Evolutionary conservation across 2,888 invertebrate genomes (phyloP), one percentile per base, ranked within the genome.

Genomic region (Orthosia cruda): DNA sequence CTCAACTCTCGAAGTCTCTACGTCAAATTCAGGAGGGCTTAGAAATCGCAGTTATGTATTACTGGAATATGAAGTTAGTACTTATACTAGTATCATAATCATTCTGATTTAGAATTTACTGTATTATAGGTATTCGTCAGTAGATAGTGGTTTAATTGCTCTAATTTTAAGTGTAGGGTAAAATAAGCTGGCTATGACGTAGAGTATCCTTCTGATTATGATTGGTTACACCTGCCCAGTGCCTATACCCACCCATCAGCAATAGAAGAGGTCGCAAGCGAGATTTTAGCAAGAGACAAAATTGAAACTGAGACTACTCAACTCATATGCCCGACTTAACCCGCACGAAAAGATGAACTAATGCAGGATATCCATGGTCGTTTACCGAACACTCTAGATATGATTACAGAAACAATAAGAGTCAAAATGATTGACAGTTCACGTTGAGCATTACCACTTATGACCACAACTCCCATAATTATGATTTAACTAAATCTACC

Each of bases 1-100:
- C 55, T 66, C 50, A 74, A 66, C 75, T 54, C 81, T 84, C 20
- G 1, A 74, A 66, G 69, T 54, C 81, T 84, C 20, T 0, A 84
- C 49, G 84, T 84, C 81, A 81, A 74, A 74, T 70, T 64, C 81
- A 81, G 84, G 59, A 23, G 55, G 18, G 18, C n/a, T 55, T 50
- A 45, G 81, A 74, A 70, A 84, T 80, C 47, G 55, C 40, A 45
- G 75, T 26, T 23, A 80, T 64, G 15, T 59, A 52, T 63, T 84
- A 63, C 64, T 59, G 54, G 16, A 40, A 57, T 47, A 57, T 15
- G 58, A 52, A 57, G 26, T 57, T n/a, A 54, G 26, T 73, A n/a
- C n/a, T n/a, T n/a, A 11, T 54, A 23, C 15, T 9, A 49, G 15
- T 9, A 45, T 0, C 54, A 12, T 23, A 23, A 47, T 65, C 15